Evolutionary conservation across 2,888 invertebrate species (phyloP), one percentile per base, ranked within the genome.

Genomic region (Holacanthella duospinosa): DNA sequence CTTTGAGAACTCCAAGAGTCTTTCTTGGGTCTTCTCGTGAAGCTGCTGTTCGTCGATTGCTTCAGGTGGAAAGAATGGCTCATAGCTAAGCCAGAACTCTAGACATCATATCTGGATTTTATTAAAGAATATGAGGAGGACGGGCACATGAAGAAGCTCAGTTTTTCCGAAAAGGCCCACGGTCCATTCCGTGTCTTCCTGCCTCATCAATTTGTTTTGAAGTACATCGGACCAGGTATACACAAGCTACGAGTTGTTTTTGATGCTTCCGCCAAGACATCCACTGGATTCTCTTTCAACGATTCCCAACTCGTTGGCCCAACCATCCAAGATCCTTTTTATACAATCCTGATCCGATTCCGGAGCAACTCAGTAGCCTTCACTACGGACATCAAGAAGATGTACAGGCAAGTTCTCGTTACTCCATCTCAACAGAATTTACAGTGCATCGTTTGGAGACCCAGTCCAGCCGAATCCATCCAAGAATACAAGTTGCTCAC

Each of bases 21-120:
- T 4, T 24, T 3, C 59, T 74, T 9, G 74, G 73, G 0, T 59
- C 67, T 27, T 73, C 74, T 3, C 29, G 59, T 2, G n/a, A 44
- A 0, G 59, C 43, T 1, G 73, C 72, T 1, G 16, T 55, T 21
- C 59, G 65, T 16, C 65, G 74, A 1, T 72, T 73, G 27, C 6
- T 26, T 1, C 27, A 57, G 0, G 29, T 74, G 21, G 74, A 74
- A 54, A 54, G 61, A 16, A n/a, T 67, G 66, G 44, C 62, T 73
- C 4, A 2, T 57, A 1, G 55, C 24, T 16, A 61, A 71, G 25
- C 29, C 62, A 2, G 27, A 24, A 19, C 28, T 69, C 3, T 55
- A 62, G 24, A 36, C 36, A 36, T 6, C 6, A 16, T 36, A 36
- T 36, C 9, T 16, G 6, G 36, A 36, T 16, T 36, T 36, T 16